These are phyloP conservation scores for Hesperia comma DNA, from an alignment of 2,888 invertebrate genomes.

Conservation along the genomic window DNA sequence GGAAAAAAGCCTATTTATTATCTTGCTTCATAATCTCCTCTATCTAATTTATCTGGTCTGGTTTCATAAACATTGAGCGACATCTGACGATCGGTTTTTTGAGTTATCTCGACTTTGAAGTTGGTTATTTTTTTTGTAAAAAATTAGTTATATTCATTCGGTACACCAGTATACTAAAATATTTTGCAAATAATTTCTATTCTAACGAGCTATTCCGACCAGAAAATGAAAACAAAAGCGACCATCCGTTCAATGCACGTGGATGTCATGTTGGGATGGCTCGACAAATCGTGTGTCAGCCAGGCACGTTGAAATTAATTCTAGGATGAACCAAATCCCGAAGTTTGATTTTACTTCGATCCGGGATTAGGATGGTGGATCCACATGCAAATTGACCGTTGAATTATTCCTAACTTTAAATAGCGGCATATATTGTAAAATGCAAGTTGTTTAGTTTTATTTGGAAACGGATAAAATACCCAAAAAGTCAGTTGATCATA, in stretches of 20 bases:
- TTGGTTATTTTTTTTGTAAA: too few relatives aligned
- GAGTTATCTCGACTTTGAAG: too few relatives aligned
- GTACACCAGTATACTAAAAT: too few relatives aligned
- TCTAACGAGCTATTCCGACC: neutral
- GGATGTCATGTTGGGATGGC: conserved; percentile 17
- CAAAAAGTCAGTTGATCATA: too few relatives aligned
- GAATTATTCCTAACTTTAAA: conserved; percentile 45
- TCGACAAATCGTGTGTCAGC: conserved; percentile 11
- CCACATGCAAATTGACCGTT: conserved; percentile 60
- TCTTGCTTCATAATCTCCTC: too few relatives aligned
- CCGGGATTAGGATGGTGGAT: conserved; percentile 55
- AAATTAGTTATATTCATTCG: too few relatives aligned
- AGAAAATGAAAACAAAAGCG: neutral
- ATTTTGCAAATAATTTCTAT: neutral
- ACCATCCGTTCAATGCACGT: neutral
- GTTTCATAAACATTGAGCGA: too few relatives aligned
- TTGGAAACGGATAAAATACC: neutral
- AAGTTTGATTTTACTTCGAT: conserved; percentile 52
- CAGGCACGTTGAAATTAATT: conserved; percentile 29
- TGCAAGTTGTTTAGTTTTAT: conserved; percentile 3
- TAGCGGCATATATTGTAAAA: neutral
- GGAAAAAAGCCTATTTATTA: too few relatives aligned
- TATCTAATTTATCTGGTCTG: too few relatives aligned
- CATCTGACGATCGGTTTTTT: too few relatives aligned
- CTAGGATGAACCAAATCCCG: conserved; percentile 31